Base-by-base conservation (phyloP, 2,797 vertebrate species). In the Chaenodraco wilsoni region DNA sequence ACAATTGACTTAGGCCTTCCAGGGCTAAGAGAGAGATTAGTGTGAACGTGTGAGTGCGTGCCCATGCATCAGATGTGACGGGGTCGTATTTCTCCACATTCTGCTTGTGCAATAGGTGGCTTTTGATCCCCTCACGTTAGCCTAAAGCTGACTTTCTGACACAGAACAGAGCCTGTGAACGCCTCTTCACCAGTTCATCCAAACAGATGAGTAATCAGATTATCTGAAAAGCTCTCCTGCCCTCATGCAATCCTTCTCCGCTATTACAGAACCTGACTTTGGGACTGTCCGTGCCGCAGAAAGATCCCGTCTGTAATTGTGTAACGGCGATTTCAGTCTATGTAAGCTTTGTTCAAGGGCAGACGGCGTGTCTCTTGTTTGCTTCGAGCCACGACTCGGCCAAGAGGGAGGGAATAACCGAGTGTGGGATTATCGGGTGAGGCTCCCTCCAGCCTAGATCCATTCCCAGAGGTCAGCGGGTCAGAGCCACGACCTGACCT, bases 311-410 rank as follows among this genome's bases (percentile, higher is more conserved):
- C 69, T 84, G 65, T 84, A 91, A 84, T 87, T 89, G 82, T 85
- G 82, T 70, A 88, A 85, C 78, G 21, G 70, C 6, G 74, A 84
- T 82, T 90, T 88, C 69, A 69, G 82, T 69, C 76, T 67, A 62
- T 79, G 77, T 87, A 81, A 87, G 88, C 86, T 87, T 81, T 84
- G 76, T 86, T 90, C 84, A 88, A 87, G 86, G 86, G 84, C 86
- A 91, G 76, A 82, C 72, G 44, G 49, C 69, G 10, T 59, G 79
- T 87, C 72, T 82, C 65, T 79, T 82, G 86, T 89, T 90, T 89
- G 85, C 74, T 71, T 80, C 5, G 6, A 84, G 83, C 44, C 40
- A 52, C 64, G 72, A 74, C 65, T 43, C 3, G 14, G 56, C 59
- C 9, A 16, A 73, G 78, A 84, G 75, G 76, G 67, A 66, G 62